Conservation (phyloP, 2,113 vertebrate species). For the Clupea harengus region DNA sequence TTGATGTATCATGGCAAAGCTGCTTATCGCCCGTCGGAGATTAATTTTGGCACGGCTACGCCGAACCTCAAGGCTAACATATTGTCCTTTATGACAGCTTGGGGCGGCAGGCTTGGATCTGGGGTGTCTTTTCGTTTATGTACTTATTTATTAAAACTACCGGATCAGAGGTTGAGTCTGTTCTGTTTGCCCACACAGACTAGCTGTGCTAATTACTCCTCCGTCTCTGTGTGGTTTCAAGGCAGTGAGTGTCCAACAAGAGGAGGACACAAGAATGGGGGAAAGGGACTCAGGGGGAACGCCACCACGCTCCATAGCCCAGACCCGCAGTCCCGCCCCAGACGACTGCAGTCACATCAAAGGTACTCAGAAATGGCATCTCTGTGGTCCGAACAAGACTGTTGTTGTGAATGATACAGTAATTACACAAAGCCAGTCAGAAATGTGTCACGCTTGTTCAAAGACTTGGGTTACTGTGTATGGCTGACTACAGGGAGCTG, state of each 20-base stretch:
- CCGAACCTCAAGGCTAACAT: constrained; percentile 60
- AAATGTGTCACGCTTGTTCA: not conserved
- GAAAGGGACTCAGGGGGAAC: not conserved
- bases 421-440: constrained; percentile 55
- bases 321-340: constrained; percentile 53
- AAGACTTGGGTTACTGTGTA: not conserved
- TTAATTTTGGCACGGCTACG: constrained; percentile 60
- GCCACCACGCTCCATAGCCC: constrained; percentile 34
- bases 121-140: not conserved
- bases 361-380: constrained; percentile 57
- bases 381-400: constrained; percentile 64
- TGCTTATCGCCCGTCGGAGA: constrained; percentile 65
- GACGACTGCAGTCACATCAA: constrained; percentile 70
- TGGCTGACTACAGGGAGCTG: constrained; percentile 33
- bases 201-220: constrained; percentile 68
- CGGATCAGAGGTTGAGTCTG: not conserved
- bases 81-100: constrained; percentile 66
- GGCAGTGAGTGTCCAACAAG: constrained; percentile 7
- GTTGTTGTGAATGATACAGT: constrained; percentile 42
- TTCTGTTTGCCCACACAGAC: constrained; percentile 54
- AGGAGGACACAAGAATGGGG: not conserved
- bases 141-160: not conserved
- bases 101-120: constrained; percentile 52
- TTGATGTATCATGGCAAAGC: constrained; percentile 67
- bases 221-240: constrained; percentile 46